Conservation (phyloP, 2,113 vertebrate species). For the Hypocryptadius cinnamomeus region DNA sequence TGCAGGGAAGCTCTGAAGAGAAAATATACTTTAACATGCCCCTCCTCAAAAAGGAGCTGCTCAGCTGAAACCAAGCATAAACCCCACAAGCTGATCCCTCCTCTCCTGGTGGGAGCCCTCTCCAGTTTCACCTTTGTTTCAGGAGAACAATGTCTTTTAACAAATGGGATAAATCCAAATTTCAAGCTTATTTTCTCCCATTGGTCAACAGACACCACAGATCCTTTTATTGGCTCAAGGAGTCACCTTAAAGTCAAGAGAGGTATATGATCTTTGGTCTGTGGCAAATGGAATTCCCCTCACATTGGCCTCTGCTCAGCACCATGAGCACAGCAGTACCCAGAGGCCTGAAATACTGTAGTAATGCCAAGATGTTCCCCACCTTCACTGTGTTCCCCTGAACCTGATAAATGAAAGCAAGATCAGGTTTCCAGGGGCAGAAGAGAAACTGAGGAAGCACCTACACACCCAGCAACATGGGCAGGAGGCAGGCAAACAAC, state of each 20-base stretch:
- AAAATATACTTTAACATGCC: neutral
- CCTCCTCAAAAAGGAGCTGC: neutral
- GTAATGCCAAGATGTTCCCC: neutral
- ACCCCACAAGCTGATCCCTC: neutral
- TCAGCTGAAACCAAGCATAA: neutral
- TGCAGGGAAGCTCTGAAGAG: neutral
- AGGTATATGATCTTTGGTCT: neutral
- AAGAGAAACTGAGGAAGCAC: neutral
- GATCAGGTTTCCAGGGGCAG: neutral
- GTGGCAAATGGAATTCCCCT: conserved; percentile 50
- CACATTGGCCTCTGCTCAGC: neutral
- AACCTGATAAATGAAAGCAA: neutral
- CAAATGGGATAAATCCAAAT: neutral
- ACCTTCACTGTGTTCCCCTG: neutral
- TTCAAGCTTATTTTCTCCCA: neutral
- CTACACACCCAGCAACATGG: neutral
- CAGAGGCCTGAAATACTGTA: neutral
- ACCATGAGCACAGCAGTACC: neutral
- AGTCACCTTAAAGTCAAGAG: neutral
- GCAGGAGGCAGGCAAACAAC: neutral
- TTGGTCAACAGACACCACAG: neutral
- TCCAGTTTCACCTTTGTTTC: neutral
- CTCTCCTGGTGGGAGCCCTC: neutral
- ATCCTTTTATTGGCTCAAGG: neutral
- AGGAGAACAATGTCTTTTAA: neutral